Conservation (phyloP, 2,113 vertebrate genomes). For the Macroglossus sobrinus region DNA sequence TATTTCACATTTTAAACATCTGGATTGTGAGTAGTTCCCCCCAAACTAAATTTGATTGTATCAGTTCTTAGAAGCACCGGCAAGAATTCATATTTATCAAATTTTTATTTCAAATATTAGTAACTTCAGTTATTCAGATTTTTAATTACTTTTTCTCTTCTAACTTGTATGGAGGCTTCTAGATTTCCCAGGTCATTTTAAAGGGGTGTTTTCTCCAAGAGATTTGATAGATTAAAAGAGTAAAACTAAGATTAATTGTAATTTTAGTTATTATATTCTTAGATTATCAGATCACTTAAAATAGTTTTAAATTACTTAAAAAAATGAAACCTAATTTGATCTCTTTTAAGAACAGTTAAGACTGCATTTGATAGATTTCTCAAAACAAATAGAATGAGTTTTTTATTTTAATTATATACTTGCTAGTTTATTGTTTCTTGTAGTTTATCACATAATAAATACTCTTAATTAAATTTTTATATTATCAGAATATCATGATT, state of each 20-base stretch:
- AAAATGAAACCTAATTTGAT: not conserved
- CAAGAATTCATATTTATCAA: constrained; percentile 2
- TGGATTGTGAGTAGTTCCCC: not conserved
- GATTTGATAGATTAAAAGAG: not conserved
- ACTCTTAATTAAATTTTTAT: not conserved
- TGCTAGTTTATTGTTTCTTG: not conserved
- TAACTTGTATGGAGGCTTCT: not conserved
- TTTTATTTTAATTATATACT: not conserved
- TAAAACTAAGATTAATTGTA: not conserved
- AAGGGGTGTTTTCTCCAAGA: not conserved
- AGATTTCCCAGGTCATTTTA: not conserved
- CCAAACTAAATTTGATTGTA: not conserved
- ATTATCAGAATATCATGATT: not conserved
- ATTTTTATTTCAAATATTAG: constrained; percentile 41
- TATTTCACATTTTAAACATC: constrained; percentile 19
- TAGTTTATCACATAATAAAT: not conserved
- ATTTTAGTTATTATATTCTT: not conserved
- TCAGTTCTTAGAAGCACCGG: not conserved
- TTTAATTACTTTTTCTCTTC: constrained; percentile 2
- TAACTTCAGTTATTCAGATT: not conserved
- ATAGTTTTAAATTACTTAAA: not conserved
- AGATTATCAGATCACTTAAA: not conserved
- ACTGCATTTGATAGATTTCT: not conserved
- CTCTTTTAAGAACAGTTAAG: not conserved
- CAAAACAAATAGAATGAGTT: not conserved